Percentiles rank a stretch among this genome's conserved stretches.
Conservation (phyloP, 2,797 vertebrate species). For the Takifugu ocellatus region DNA sequence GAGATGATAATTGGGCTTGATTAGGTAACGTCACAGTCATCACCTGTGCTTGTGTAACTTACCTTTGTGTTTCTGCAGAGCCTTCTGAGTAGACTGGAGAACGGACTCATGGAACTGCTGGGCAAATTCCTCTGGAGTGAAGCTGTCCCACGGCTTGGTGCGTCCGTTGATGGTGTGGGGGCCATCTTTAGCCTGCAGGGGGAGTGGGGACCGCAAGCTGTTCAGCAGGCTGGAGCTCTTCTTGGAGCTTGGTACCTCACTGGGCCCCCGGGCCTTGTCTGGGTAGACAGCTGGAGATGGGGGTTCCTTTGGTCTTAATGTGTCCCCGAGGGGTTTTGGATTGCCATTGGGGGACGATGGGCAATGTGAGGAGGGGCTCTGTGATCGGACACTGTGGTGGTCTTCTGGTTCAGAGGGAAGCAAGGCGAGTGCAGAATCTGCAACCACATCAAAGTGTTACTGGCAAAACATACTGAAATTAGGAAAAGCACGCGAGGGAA, state of each 20-base stretch:
- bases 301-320: constrained; percentile 80
- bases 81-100: constrained; percentile 97
- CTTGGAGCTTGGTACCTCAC: constrained; percentile 77
- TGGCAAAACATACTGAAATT: constrained; percentile 10
- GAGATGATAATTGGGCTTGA: neutral
- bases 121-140: constrained; percentile 93
- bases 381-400: constrained; percentile 63
- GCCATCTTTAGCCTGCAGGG: constrained; percentile 83
- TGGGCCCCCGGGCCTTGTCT: constrained; percentile 81
- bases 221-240: constrained; percentile 87
- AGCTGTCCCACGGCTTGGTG: constrained; percentile 93
- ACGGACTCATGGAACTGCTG: constrained; percentile 99
- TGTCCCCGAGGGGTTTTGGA: constrained; percentile 77
- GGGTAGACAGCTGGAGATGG: constrained; percentile 60
- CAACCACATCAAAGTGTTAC: constrained; percentile 47
- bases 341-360: constrained; percentile 74
- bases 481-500: neutral
- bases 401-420: constrained; percentile 79
- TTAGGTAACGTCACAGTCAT: neutral
- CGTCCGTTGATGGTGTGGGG: constrained; percentile 86
- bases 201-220: constrained; percentile 82
- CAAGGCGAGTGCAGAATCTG: constrained; percentile 76
- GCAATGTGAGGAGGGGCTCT: constrained; percentile 70
- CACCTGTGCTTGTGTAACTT: neutral
- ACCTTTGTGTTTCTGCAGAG: constrained; percentile 98